Base-by-base conservation (phyloP, 2,888 invertebrate species). In the Polydrusus pterygomalis region DNA sequence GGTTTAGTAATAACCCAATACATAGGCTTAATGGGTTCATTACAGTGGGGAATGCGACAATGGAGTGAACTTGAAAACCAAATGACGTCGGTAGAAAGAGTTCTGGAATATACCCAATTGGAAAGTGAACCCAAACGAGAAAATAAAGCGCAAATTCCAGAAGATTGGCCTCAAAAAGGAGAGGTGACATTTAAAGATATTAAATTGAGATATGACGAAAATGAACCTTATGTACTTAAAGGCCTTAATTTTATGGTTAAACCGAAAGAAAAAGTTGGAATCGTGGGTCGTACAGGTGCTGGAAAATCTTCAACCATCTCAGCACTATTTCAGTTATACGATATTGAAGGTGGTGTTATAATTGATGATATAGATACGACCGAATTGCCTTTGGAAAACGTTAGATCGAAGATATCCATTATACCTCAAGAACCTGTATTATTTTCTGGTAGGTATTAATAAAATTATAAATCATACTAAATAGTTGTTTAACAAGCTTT, bases 341-440 rank as follows among this genome's bases (percentile, higher is more conserved):
- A 93, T 78, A 89, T 94, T 54, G 92, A 93, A 70, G 98, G 98
- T 0, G 89, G 90, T 25, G 93, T 98, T 49, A 85, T 91, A 69
- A 95, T 98, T 80, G 98, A 98, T 86, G 92, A 90, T 0, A 89
- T 94, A 2, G 92, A 95, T 83, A 94, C 93, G 0, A 90, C 90
- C 0, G 86, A 88, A 5, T 86, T 98, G 77, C 95, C 96, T 0
- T 88, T 96, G 34, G 93, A 93, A 82, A 91, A 94, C 84, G 89
- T 96, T 13, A 91, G 96, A 70, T 91, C 93, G 38, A 93, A 92
- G 84, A 91, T 96, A 78, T 94, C 95, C 10, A 96, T 96, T 83
- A 96, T 96, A 69, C 96, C 96, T 0, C 96, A 96, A 86, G 96
- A 96, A 83, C 96, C 96, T 0, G 94, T 96, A 67, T 88, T 96